Base-by-base conservation (phyloP, 2,113 vertebrate species). In the Perccottus glenii region DNA sequence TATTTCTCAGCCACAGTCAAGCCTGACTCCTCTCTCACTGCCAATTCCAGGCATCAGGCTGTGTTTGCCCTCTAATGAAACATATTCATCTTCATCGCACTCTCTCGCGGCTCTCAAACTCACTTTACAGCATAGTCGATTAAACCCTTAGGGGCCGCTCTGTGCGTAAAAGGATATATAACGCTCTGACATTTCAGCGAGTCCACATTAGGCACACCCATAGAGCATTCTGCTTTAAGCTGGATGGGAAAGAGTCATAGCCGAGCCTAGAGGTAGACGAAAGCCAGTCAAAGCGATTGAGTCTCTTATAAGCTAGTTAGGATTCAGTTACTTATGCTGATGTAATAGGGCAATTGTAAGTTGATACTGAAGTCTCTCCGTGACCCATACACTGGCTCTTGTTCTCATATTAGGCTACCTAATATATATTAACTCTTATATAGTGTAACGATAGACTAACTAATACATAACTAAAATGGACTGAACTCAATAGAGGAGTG, bases 131-230 rank as follows among this genome's bases (percentile, higher is more conserved):
- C 82, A 83, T 87, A 91, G 91, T 91, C 89, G 89, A 91, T 92
- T 90, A 91, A 90, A 87, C 82, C 90, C 92, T 89, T 75, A 80
- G 82, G 90, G 91, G 82, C 86, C 81, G 83, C 77, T 88, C 83
- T 89, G 87, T 79, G 90, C 86, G 84, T 85, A 90, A 91, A 93
- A 89, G 88, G 89, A 93, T 90, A 90, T 90, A 91, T 92, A 92
- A 91, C 86, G 88, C 89, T 87, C 88, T 93, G 91, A 92, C 91
- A 91, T 93, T 93, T 93, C 84, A 77, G 74, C 64, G 67, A 73
- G 85, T 80, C 83, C 73, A 73, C 90, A 88, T 91, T 89, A 91
- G 86, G 85, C 90, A 89, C 89, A 89, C 90, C 88, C 88, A 90
- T 77, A 80, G 86, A 88, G 83, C 88, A 79, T 67, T 84, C 70